phyloP scores from a whole-genome alignment of 1,140 invertebrate genomes.

The Nixonia krombeini region DNA sequence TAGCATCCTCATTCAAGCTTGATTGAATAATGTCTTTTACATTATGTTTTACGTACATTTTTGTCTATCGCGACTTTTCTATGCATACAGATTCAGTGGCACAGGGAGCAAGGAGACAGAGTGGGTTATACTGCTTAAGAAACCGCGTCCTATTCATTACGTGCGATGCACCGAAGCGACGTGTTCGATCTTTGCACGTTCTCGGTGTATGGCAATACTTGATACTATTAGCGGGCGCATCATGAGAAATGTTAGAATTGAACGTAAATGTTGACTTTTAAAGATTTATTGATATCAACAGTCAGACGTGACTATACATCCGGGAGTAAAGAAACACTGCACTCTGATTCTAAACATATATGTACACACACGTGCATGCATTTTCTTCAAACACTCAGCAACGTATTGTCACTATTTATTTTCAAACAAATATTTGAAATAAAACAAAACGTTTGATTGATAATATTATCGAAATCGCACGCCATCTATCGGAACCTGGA shows the following conservation, averaged over 20 bases:
- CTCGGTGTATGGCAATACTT: slow-evolving; percentile 36
- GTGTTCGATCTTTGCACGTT: slow-evolving; percentile 44
- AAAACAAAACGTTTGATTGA: too few relatives aligned
- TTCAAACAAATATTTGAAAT: too few relatives aligned
- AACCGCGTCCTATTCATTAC: slow-evolving; percentile 42
- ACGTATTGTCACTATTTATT: too few relatives aligned
- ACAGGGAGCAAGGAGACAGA: slow-evolving; percentile 23
- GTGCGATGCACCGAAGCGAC: slow-evolving; percentile 3
- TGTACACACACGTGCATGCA: slow-evolving; percentile 29
- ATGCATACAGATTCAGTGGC: too few relatives aligned
- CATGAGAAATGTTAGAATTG: slow-evolving; percentile 36
- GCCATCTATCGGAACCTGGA: too few relatives aligned
- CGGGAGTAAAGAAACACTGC: slow-evolving; percentile 42
- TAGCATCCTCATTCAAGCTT: slow-evolving; percentile 21
- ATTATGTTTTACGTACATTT: slow-evolving; percentile 36
- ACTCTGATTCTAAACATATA: slow-evolving; percentile 35
- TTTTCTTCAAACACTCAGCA: slow-evolving; percentile 38
- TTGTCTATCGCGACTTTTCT: slow-evolving; percentile 24
- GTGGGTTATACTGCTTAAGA: too few relatives aligned
- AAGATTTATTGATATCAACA: slow-evolving; percentile 47
- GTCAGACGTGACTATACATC: slow-evolving; percentile 42
- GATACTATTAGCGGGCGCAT: slow-evolving; percentile 40
- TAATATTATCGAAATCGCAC: too few relatives aligned
- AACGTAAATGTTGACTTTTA: slow-evolving; percentile 42
- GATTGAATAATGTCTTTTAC: slow-evolving; percentile 34